Evolutionary conservation across 2,113 vertebrate species (phyloP).

Genomic region (Anarrhichthys ocellatus): DNA sequence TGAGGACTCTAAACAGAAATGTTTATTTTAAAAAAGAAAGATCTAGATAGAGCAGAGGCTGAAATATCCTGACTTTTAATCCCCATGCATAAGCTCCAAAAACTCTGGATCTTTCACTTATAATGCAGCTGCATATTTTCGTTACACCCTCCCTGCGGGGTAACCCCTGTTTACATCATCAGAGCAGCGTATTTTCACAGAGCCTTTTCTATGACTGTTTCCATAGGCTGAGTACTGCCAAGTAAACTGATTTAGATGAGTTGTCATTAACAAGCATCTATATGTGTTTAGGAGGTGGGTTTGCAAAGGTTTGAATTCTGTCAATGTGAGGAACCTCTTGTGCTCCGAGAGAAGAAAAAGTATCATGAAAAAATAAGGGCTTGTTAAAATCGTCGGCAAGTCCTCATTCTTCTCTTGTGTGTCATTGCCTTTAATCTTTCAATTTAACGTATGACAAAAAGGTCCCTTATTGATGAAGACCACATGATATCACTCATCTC

Average conservation of each 20-base stretch:
- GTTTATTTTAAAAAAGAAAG: background rate
- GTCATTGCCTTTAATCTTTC: slow-evolving; percentile 67
- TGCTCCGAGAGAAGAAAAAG: background rate
- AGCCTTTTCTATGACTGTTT: background rate
- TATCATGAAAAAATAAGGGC: slow-evolving; percentile 8
- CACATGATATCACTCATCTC: slow-evolving; percentile 77
- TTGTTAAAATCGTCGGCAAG: slow-evolving; percentile 42
- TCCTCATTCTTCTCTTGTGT: slow-evolving; percentile 46
- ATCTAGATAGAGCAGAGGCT: background rate
- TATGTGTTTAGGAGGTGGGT: background rate
- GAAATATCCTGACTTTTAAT: background rate
- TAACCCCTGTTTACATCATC: background rate
- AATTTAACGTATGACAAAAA: slow-evolving; percentile 66
- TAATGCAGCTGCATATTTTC: slow-evolving; percentile 2
- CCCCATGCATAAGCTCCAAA: background rate
- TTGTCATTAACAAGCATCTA: background rate
- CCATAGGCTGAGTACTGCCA: background rate
- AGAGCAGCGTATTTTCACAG: background rate
- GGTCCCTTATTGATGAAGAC: slow-evolving; percentile 66
- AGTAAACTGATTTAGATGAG: background rate
- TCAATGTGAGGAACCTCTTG: background rate
- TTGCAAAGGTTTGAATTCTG: background rate
- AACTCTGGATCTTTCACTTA: background rate
- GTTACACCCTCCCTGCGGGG: background rate
- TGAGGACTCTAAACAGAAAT: background rate